Base-by-base conservation (phyloP, 1,140 invertebrate species). In the Trachelipus rathkii region DNA sequence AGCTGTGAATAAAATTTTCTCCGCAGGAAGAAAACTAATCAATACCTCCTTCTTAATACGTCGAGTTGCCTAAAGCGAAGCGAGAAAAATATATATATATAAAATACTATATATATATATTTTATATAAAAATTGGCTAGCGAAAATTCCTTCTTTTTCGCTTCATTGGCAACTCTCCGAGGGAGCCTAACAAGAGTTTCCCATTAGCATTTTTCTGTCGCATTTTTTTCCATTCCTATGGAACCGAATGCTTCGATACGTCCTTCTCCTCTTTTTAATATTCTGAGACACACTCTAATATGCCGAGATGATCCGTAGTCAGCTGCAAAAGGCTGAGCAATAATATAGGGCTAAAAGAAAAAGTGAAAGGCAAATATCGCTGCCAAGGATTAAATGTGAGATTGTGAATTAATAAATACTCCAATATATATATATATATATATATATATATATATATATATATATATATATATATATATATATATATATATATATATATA, bases 401-500 rank as follows among this genome's bases (percentile, higher is more conserved):
- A 19, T 15, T 60, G 19, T 60, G 19, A 60, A 19, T 13, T 13
- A 60, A 19, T 60, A 60, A 60, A 60, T 19, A 60, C 50, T 15
- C 8, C 19, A 4, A 60, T 19, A 15, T 60, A 19, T 19, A 19
- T 60, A 15, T 60, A 60, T 19, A 19, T 60, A 60, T 19, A 60
- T 19, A 60, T 19, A 60, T 19, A 60, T 19, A 60, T 19, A 60
- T 19, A 60, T 19, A 60, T 19, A 60, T 19, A 60, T 19, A 60
- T 60, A 60, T 19, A 60, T 19, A 60, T 19, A 60, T 19, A 60
- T 19, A 60, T 60, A 60, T 60, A 60, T 60, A 60, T 60, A 60
- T 60, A 60, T 60, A 60, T 60, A 60, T 60, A 60, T 60, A 60
- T 60, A 60, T 60, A 60, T 60, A 60, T 60, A 60, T 60, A 19